Base-by-base conservation (phyloP, 2,113 vertebrate genomes). In the Trinectes maculatus region DNA sequence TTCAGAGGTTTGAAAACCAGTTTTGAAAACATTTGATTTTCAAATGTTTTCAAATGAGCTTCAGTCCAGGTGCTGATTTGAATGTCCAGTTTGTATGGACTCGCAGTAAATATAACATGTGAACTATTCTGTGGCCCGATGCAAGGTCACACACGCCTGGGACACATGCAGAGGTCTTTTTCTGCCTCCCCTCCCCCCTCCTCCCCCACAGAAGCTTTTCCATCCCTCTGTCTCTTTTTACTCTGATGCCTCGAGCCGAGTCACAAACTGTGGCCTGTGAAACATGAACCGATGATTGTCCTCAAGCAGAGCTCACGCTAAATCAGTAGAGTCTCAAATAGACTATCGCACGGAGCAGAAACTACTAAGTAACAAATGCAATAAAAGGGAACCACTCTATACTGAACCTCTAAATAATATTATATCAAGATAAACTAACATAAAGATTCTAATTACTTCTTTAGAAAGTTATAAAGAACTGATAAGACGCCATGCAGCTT, bases 111-210 rank as follows among this genome's bases (percentile, higher is more conserved):
- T 8, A 3, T 31, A 3, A n/a, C n/a, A n/a, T n/a, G n/a, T n/a
- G n/a, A n/a, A n/a, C n/a, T n/a, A n/a, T n/a, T n/a, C n/a, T n/a
- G n/a, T n/a, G n/a, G n/a, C n/a, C n/a, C n/a, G n/a, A n/a, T n/a
- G n/a, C n/a, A n/a, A n/a, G n/a, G n/a, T n/a, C n/a, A n/a, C 13
- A 37, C 36, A 37, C 49, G 8, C 46, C 8, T 54, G 15, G 47
- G 10, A 61, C 60, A 80, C 39, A 18, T 67, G 58, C 81, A 85
- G 67, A 79, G 80, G 51, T 61, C 21, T 36, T 68, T 49, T 55
- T 25, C 39, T 54, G 34, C n/a, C n/a, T 43, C 36, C 7, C 21
- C 8, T 5, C 29, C 19, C 31, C 34, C 15, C 62, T 15, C 29
- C 56, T 16, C 31, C 42, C 42, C 54, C 66, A 25, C 16, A 3